Base-by-base conservation (phyloP, 2,888 invertebrate species). In the Carpatolechia fugitivella region DNA sequence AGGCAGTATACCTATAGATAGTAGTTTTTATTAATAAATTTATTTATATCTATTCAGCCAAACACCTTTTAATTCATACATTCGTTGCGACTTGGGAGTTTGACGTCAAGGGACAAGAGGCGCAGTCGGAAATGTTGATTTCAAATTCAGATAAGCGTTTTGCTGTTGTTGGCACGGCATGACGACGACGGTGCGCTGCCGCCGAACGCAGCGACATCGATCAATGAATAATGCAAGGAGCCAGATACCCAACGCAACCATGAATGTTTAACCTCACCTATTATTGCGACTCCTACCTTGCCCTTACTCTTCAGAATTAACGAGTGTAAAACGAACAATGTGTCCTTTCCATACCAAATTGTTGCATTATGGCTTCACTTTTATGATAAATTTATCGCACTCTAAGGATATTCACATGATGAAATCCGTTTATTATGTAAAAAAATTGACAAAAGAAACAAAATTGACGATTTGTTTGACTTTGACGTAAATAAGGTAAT, bases 221-320 rank as follows among this genome's bases (percentile, higher is more conserved):
- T 80, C 79, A 75, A 84, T 86, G 82, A 82, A 85, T 89, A 76
- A 90, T 89, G 80, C 80, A 88, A 76, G 71, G 72, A 68, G 69
- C 69, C 18, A 41, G 40, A 14, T n/a, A 11, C 66, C 72, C 65
- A 61, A 64, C 65, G 57, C 67, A 20, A 44, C 44, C 11, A 10
- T 76, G 83, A 74, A 85, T 85, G 74, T 81, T 78, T 83, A 83
- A 86, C 82, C 78, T 85, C 71, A 76, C 71, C 56, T 71, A 76
- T 74, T 76, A 78, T 76, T 76, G 64, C 71, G 60, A 64, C 68
- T 68, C 64, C 58, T 68, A 69, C 66, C 69, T 74, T 77, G 74
- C 75, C 72, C 74, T 49, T 35, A 11, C 49, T 35, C 35, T 13
- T n/a, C n/a, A 20, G 44, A 29, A 29, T 29, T 20, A n/a, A 24